Evolutionary conservation across 2,888 invertebrate genomes (phyloP).

Genomic region (Cryptus armator): DNA sequence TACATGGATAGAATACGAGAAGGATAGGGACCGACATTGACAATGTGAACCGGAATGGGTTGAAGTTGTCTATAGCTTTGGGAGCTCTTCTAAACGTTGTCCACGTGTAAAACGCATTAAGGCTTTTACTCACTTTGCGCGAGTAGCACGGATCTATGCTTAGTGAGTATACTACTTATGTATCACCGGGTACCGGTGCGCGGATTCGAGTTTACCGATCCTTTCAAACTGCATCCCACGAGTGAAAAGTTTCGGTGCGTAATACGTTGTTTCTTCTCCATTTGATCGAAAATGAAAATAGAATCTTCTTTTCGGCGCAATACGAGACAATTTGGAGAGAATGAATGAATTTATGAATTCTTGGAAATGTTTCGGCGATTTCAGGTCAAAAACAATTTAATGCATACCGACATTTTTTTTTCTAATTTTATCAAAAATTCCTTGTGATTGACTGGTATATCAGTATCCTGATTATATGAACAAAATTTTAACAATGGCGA

Average conservation of each 20-base stretch:
- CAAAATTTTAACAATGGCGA: too few species aligned
- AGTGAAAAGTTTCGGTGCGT: constrained; percentile 35
- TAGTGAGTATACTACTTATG: constrained; percentile 16
- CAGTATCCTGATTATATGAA: too few species aligned
- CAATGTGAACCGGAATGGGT: not conserved
- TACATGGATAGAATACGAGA: not conserved
- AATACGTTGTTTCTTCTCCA: not conserved
- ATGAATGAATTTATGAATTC: too few species aligned
- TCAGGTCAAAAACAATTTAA: too few species aligned
- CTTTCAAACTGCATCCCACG: constrained; percentile 62
- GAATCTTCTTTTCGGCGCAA: too few species aligned
- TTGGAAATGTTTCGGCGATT: too few species aligned
- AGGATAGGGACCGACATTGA: constrained; percentile 15
- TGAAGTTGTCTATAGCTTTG: not conserved
- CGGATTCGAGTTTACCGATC: constrained; percentile 33
- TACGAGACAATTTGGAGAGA: too few species aligned
- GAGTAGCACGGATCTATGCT: constrained; percentile 50
- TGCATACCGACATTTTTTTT: too few species aligned
- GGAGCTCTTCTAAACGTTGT: constrained; percentile 4
- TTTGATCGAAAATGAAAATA: too few species aligned
- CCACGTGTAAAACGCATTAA: constrained; percentile 41
- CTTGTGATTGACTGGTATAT: too few species aligned
- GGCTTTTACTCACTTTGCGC: constrained; percentile 21
- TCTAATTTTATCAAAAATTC: too few species aligned
- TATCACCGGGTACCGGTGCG: constrained; percentile 39